Evolutionary conservation across 2,113 vertebrate species (phyloP).

Genomic region (Phylloscopus whistleri): DNA sequence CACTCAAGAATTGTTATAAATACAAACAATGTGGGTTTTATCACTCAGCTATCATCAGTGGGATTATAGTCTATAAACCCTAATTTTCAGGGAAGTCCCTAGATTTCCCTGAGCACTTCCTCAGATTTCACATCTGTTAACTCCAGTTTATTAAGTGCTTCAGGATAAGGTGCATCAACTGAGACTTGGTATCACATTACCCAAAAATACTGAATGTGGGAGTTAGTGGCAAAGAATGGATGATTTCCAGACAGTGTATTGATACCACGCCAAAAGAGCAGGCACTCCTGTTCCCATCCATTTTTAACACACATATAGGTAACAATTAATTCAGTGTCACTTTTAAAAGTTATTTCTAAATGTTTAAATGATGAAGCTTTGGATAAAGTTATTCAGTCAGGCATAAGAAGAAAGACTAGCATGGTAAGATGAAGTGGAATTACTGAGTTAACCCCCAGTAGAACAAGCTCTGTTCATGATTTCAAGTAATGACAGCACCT

Average conservation of each 20-base stretch:
- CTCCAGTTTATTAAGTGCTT: conserved; percentile 25
- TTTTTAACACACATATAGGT: background rate
- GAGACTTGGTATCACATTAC: background rate
- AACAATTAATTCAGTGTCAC: background rate
- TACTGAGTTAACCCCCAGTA: background rate
- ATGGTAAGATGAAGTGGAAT: background rate
- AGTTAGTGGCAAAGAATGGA: background rate
- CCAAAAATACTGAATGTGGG: background rate
- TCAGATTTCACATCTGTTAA: conserved; percentile 52
- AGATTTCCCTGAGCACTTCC: conserved; percentile 26
- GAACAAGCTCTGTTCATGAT: background rate
- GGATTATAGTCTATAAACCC: conserved; percentile 51
- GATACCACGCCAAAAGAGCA: background rate
- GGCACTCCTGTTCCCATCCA: background rate
- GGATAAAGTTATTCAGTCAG: background rate
- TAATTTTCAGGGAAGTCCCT: conserved; percentile 69
- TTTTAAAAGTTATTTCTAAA: background rate
- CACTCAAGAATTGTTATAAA: conserved; percentile 53
- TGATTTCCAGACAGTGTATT: background rate
- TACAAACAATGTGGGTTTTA: conserved; percentile 41
- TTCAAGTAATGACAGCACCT: background rate
- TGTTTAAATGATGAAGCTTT: background rate
- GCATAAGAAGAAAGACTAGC: background rate
- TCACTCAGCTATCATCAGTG: conserved; percentile 47
- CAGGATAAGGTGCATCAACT: conserved; percentile 13